A percentile compares a stretch with the other conserved stretches of the same genome.
Conservation (phyloP, 2,113 vertebrate genomes). For the Calyptommatus sinebrachiatus region DNA sequence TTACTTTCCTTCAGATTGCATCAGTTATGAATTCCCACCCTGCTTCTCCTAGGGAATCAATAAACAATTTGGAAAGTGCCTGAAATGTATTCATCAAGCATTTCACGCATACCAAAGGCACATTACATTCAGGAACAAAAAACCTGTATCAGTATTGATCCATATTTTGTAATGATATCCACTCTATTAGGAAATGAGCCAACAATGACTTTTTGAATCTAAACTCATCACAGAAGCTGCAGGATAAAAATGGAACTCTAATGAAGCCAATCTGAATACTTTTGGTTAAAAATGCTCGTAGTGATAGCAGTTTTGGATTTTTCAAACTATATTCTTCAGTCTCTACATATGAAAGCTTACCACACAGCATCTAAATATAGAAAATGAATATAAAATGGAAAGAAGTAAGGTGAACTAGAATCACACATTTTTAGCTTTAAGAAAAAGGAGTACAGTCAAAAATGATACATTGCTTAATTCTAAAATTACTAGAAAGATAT, state of each 20-base stretch:
- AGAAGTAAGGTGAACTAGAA: no score
- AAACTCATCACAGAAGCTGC: constrained; percentile 28
- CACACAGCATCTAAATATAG: not conserved
- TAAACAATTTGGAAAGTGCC: constrained; percentile 60
- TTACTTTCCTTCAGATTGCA: constrained; percentile 33
- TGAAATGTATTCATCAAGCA: constrained; percentile 63
- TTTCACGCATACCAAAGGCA: constrained; percentile 45
- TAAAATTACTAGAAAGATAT: no score
- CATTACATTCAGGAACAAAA: constrained; percentile 45
- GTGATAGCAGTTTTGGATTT: constrained; percentile 25
- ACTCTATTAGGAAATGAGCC: constrained; percentile 56
- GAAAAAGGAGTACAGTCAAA: no score
- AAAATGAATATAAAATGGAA: no score
- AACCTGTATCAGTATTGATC: constrained; percentile 48
- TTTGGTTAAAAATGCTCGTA: constrained; percentile 33
- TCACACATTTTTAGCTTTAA: no score
- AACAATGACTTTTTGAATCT: constrained; percentile 46
- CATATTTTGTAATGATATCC: constrained; percentile 53
- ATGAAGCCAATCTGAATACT: constrained; percentile 48
- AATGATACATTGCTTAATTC: no score
- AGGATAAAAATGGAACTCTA: constrained; percentile 48
- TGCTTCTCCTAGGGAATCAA: constrained; percentile 52
- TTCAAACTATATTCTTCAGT: constrained; percentile 42
- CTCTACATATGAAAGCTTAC: constrained; percentile 41
- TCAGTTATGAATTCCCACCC: constrained; percentile 24